phyloP scores from a whole-genome alignment of 1,140 invertebrate species.

The Diploscapter pachys region DNA sequence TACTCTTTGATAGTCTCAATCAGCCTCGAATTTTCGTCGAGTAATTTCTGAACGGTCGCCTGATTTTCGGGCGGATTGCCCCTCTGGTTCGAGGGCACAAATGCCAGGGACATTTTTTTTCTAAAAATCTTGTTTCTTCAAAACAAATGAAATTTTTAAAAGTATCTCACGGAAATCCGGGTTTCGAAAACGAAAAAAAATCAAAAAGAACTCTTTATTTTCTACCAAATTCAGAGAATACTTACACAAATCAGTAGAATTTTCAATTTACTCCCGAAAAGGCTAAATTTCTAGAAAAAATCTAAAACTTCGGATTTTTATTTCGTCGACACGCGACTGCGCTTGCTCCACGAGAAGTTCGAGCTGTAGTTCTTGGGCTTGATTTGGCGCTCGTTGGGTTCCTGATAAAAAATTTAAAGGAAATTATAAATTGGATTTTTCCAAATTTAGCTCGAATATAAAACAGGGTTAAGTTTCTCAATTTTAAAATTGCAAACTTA shows the following conservation, averaged over 20 bases:
- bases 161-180: not conserved
- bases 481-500: no score
- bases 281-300: no score
- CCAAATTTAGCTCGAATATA: not conserved
- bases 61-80: constrained; percentile 17
- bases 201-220: constrained; percentile 9
- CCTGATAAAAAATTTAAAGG: constrained; percentile 38
- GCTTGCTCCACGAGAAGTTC: constrained; percentile 94
- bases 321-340: constrained; percentile 88
- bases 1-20: constrained; percentile 52
- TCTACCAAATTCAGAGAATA: not conserved
- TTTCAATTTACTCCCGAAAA: not conserved
- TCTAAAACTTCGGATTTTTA: constrained; percentile 62
- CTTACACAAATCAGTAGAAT: not conserved
- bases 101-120: constrained; percentile 9
- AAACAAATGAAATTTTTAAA: not conserved
- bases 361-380: constrained; percentile 81
- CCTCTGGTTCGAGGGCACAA: not conserved
- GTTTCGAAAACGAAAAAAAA: not conserved
- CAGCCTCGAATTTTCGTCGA: constrained; percentile 54
- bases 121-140: not conserved
- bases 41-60: constrained; percentile 42
- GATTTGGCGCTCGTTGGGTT: constrained; percentile 65
- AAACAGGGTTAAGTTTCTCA: no score
- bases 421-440: not conserved